Evolutionary conservation across 2,797 vertebrate genomes (phyloP).

Genomic region (Rhadinocentrus ornatus): DNA sequence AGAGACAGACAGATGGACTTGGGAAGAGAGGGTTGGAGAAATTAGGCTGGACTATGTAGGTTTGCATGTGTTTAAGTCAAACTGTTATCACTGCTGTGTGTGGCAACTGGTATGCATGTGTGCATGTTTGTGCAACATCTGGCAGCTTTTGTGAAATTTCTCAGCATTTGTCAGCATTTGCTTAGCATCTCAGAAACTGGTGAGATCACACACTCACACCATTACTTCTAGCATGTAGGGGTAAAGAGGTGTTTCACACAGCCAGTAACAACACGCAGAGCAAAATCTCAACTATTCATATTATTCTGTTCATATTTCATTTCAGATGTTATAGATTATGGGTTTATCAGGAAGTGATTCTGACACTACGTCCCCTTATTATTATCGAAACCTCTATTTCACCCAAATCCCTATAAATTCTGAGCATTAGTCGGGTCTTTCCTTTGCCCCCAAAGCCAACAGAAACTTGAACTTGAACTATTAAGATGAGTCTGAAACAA

Average conservation of each 20-base stretch:
- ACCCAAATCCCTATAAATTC: too few relatives aligned
- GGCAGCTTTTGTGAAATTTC: constrained; percentile 56
- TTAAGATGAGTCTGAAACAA: too few relatives aligned
- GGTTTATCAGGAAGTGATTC: too few relatives aligned
- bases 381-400: too few relatives aligned
- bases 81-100: constrained; percentile 41
- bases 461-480: too few relatives aligned
- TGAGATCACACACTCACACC: constrained; percentile 30
- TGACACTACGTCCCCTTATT: too few relatives aligned
- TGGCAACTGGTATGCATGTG: constrained; percentile 11
- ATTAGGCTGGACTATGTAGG: constrained; percentile 44
- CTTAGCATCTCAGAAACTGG: constrained; percentile 49
- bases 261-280: too few relatives aligned
- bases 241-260: neutral
- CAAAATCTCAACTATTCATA: too few relatives aligned
- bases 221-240: neutral
- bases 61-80: constrained; percentile 41
- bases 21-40: constrained; percentile 2
- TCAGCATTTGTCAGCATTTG: constrained; percentile 31
- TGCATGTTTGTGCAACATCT: constrained; percentile 36
- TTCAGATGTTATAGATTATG: too few relatives aligned
- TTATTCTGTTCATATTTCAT: too few relatives aligned
- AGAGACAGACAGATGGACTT: constrained; percentile 65
- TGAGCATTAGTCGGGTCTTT: too few relatives aligned
- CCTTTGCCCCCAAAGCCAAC: too few relatives aligned